Conservation (phyloP, 1,140 invertebrate species). For the Hylaeus anthracinus region DNA sequence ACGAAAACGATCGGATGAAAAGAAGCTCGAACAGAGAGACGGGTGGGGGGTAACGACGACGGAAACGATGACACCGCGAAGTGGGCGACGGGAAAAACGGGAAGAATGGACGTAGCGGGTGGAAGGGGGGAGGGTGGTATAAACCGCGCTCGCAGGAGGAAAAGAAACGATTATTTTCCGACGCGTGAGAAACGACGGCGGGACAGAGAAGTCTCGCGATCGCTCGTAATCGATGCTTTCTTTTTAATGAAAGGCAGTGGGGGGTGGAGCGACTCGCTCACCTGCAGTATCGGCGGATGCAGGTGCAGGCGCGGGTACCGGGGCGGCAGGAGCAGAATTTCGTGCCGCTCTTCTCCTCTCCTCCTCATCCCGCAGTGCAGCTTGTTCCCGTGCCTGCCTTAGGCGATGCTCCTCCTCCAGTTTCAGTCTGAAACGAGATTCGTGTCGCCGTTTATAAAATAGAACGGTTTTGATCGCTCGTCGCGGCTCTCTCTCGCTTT, state of each 20-base stretch:
- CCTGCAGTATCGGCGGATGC: constrained; percentile 78
- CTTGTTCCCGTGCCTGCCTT: constrained; percentile 81
- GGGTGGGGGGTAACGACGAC: neutral
- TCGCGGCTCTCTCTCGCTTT: neutral
- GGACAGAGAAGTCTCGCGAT: constrained; percentile 43
- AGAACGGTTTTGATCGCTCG: neutral
- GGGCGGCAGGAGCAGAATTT: constrained; percentile 79
- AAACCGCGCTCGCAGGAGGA: neutral
- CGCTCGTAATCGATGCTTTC: constrained; percentile 61
- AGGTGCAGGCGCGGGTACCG: constrained; percentile 76
- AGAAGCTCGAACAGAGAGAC: neutral
- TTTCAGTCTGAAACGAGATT: constrained; percentile 80
- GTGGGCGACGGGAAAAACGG: constrained; percentile 24
- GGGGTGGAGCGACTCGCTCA: constrained; percentile 80
- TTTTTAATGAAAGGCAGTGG: constrained; percentile 79
- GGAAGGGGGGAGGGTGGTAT: neutral
- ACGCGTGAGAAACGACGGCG: constrained; percentile 16
- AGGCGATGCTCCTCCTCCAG: constrained; percentile 86
- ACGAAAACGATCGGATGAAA: neutral
- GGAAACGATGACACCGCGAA: constrained; percentile 17
- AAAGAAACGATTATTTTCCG: neutral
- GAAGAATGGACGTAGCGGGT: neutral
- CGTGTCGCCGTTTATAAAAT: constrained; percentile 23
- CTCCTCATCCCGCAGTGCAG: constrained; percentile 78
- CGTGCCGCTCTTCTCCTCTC: constrained; percentile 81